Conservation (phyloP, 2,888 invertebrate species). For the Zaprionus obscuricornis region DNA sequence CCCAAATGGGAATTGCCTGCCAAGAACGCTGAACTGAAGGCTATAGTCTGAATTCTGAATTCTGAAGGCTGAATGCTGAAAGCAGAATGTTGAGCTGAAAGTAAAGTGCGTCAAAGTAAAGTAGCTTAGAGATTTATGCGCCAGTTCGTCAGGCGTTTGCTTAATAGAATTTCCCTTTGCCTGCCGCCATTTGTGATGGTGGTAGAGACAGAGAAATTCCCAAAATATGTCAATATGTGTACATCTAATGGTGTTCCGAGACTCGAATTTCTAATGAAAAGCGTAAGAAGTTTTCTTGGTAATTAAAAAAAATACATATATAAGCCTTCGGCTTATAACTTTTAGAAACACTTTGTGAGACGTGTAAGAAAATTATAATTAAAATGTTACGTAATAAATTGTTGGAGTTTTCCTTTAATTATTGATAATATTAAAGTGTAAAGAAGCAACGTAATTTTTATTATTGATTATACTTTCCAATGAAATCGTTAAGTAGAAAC, state of each 20-base stretch:
- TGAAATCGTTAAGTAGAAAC: too few species aligned
- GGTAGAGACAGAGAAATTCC: background rate
- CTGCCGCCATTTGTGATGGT: background rate
- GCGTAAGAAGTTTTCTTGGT: constrained; percentile 1
- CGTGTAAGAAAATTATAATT: too few species aligned
- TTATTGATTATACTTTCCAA: too few species aligned
- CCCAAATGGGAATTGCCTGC: constrained; percentile 75
- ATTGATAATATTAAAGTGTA: too few species aligned
- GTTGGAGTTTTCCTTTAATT: too few species aligned
- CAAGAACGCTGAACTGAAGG: constrained; percentile 9
- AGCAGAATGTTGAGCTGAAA: constrained; percentile 16
- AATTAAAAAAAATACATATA: constrained; percentile 21
- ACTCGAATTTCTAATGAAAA: constrained; percentile 29
- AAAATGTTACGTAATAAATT: too few species aligned
- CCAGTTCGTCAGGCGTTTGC: constrained; percentile 55
- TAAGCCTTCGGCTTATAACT: constrained; percentile 18
- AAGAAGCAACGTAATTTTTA: too few species aligned
- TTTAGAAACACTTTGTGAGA: background rate
- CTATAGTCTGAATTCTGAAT: constrained; percentile 34
- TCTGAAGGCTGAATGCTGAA: constrained; percentile 16
- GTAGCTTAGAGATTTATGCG: constrained; percentile 75
- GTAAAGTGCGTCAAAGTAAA: constrained; percentile 60
- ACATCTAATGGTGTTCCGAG: constrained; percentile 24
- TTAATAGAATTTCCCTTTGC: constrained; percentile 48
- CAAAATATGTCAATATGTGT: constrained; percentile 54